Evolutionary conservation across 2,888 invertebrate genomes (phyloP).

Genomic region (Theodoxus fluviatilis): DNA sequence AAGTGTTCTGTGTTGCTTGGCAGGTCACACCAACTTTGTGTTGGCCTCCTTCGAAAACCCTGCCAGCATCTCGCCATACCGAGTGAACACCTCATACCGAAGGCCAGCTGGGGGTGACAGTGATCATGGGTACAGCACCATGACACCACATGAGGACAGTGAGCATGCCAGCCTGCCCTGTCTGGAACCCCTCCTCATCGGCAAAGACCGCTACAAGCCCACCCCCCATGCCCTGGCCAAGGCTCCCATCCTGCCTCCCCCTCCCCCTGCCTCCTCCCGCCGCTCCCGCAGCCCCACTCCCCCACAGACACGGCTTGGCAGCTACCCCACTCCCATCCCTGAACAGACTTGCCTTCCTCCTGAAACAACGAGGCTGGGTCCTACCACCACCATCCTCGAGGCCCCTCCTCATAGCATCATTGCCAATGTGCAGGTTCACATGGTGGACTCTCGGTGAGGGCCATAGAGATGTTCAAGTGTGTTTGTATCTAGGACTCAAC

Average conservation of each 20-base stretch:
- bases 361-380: slow-evolving; percentile 28
- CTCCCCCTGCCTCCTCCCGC: slow-evolving; percentile 47
- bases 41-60: slow-evolving; percentile 67
- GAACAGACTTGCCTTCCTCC: slow-evolving; percentile 53
- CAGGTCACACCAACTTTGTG: slow-evolving; percentile 64
- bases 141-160: slow-evolving; percentile 63
- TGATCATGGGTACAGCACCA: slow-evolving; percentile 88
- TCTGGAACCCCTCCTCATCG: slow-evolving; percentile 60
- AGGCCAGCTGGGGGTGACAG: slow-evolving; percentile 78
- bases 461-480: too few relatives aligned
- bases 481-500: too few relatives aligned
- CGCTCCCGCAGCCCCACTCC: slow-evolving; percentile 62
- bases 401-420: slow-evolving; percentile 74
- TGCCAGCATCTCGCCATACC: slow-evolving; percentile 84
- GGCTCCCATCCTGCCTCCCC: slow-evolving; percentile 55
- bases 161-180: slow-evolving; percentile 64
- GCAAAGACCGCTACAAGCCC: slow-evolving; percentile 61
- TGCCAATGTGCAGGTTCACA: slow-evolving; percentile 90
- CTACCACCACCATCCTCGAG: slow-evolving; percentile 33
- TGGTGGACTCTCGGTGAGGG: slow-evolving; percentile 75
- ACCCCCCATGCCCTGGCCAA: slow-evolving; percentile 40
- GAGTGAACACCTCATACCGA: slow-evolving; percentile 82
- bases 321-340: slow-evolving; percentile 44
- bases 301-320: slow-evolving; percentile 51
- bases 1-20: slow-evolving; percentile 23